Percentiles rank a stretch among this genome's conserved stretches.
These are phyloP conservation scores for Sabatieria punctata DNA, from an alignment of 2,888 invertebrate genomes.

Conservation along the genomic window DNA sequence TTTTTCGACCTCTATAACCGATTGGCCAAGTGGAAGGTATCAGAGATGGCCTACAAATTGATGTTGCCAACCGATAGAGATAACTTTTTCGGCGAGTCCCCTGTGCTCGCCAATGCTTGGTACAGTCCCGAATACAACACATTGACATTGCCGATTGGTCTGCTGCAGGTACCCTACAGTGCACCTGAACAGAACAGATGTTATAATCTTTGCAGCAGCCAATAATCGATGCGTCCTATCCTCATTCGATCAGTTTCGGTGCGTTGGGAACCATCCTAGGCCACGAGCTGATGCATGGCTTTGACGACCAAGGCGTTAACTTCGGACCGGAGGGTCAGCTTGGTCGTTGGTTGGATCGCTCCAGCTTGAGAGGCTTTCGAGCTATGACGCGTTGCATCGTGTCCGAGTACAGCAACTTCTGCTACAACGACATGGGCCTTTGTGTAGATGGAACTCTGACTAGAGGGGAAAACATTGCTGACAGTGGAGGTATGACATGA, in stretches of 20 bases:
- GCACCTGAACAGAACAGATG: too few relatives aligned
- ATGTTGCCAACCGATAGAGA: neutral
- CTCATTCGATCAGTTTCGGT: neutral
- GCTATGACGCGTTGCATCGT: neutral
- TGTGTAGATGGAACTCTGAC: neutral
- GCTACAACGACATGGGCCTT: neutral
- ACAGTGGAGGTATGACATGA: too few relatives aligned
- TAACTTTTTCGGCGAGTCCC: neutral
- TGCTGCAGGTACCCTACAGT: constrained; percentile 1
- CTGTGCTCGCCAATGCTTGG: neutral
- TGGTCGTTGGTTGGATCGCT: neutral
- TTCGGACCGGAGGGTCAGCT: neutral
- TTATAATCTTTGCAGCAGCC: neutral
- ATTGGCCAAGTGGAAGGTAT: neutral
- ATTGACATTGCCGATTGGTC: neutral
- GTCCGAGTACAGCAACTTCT: neutral
- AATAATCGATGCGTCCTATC: neutral
- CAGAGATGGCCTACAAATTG: neutral
- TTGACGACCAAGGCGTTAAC: neutral
- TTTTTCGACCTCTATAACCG: neutral
- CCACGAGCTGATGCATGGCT: neutral
- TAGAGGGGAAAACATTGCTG: neutral
- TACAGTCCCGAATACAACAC: constrained; percentile 8
- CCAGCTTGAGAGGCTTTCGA: neutral
- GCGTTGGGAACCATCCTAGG: neutral